Evolutionary conservation across 1,140 invertebrate species (phyloP).

Genomic region (Leptoteleia sp.): DNA sequence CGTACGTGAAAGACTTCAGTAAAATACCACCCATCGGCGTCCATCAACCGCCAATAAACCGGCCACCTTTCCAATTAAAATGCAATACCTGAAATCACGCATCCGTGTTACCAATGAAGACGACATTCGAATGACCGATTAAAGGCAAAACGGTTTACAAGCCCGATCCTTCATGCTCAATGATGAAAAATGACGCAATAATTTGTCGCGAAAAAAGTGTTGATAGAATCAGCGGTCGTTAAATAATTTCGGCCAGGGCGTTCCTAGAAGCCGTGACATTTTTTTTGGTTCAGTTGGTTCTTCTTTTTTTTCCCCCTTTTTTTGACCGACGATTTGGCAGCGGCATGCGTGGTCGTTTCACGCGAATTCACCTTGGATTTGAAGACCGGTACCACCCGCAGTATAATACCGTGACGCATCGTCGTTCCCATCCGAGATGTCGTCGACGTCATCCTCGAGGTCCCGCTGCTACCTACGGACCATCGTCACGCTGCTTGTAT

Average conservation of each 20-base stretch:
- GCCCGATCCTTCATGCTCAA: conserved; percentile 2
- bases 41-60: conserved; percentile 37
- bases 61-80: conserved; percentile 48
- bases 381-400: conserved; percentile 59
- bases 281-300: conserved; percentile 60
- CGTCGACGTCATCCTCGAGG: conserved; percentile 64
- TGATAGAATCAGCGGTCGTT: conserved; percentile 43
- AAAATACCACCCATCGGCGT: conserved; percentile 41
- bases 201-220: conserved; percentile 38
- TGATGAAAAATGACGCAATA: conserved; percentile 46
- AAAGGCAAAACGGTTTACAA: conserved; percentile 35
- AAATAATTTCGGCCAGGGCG: conserved; percentile 24
- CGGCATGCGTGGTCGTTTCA: conserved; percentile 73
- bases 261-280: conserved; percentile 31
- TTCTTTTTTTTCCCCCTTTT: conserved; percentile 8
- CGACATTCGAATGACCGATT: conserved; percentile 44
- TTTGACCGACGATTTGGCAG: conserved; percentile 8
- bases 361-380: conserved; percentile 75
- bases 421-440: conserved; percentile 48
- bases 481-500: conserved; percentile 69
- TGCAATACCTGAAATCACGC: conserved; percentile 58
- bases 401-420: conserved; percentile 74
- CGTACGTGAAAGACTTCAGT: conserved; percentile 45
- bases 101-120: conserved; percentile 56
- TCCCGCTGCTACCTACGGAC: conserved; percentile 45